Percentiles rank a stretch among this genome's conserved stretches.
Conservation (phyloP, 2,797 vertebrate genomes). For the Micrastur ruficollis region DNA sequence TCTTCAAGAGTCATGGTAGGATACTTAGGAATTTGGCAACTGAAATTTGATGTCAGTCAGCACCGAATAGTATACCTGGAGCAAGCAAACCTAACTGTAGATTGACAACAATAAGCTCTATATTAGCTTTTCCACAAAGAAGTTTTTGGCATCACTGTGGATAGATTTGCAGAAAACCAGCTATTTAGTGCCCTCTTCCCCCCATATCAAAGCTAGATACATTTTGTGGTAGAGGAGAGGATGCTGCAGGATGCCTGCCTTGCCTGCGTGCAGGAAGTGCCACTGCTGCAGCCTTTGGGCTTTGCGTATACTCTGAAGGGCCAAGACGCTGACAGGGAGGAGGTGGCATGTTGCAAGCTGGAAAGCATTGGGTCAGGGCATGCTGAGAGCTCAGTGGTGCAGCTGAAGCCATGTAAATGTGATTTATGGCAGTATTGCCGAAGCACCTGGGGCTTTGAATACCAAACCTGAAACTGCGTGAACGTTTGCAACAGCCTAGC, state of each 20-base stretch:
- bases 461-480: not conserved
- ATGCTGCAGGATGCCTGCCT: not conserved
- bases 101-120: not conserved
- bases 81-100: not conserved
- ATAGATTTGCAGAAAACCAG: not conserved
- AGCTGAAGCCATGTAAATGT: not conserved
- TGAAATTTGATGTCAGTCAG: not conserved
- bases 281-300: not conserved
- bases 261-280: not conserved
- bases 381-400: accelerated
- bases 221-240: not conserved
- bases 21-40: not conserved
- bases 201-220: not conserved
- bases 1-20: not conserved
- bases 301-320: accelerated
- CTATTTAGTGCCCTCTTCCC: not conserved
- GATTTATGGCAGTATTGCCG: not conserved
- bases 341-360: not conserved
- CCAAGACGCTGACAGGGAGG: accelerated
- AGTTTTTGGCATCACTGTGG: accelerated
- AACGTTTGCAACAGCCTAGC: not conserved
- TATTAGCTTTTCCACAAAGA: not conserved
- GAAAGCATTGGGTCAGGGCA: not conserved
- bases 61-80: accelerated
- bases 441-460: not conserved